These are phyloP conservation scores for Dufourea novaeangliae DNA, from an alignment of 1,140 invertebrate species.

Conservation along the genomic window DNA sequence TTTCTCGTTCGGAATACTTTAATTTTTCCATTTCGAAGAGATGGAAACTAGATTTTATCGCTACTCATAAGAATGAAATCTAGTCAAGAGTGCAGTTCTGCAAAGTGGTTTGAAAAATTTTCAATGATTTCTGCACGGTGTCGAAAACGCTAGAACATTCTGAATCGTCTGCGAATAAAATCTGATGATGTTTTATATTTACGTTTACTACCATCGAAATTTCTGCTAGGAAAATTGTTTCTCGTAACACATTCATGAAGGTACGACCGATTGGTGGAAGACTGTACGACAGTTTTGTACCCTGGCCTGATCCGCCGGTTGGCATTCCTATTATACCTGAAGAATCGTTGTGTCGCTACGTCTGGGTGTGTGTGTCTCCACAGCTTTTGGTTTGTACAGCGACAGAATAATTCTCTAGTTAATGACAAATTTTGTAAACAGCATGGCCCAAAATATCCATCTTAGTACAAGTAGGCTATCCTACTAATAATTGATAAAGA, in stretches of 20 bases:
- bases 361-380: no score
- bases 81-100: slow-evolving; percentile 21
- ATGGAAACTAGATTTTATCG: slow-evolving; percentile 10
- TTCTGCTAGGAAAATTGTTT: not conserved
- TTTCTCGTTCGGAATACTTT: slow-evolving; percentile 52
- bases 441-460: no score
- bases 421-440: not conserved
- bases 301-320: no score
- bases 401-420: no score
- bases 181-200: not conserved
- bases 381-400: not conserved
- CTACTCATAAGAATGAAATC: slow-evolving; percentile 27
- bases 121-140: not conserved
- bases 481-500: not conserved
- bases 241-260: no score
- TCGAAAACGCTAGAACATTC: not conserved
- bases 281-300: no score
- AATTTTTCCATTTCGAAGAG: slow-evolving; percentile 9
- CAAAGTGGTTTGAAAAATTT: not conserved
- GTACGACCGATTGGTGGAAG: no score
- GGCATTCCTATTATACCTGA: no score
- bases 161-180: not conserved
- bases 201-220: not conserved
- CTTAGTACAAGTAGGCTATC: not conserved
- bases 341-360: no score